Conservation (phyloP, 2,113 vertebrate species). For the Motacilla tschutschensis region DNA sequence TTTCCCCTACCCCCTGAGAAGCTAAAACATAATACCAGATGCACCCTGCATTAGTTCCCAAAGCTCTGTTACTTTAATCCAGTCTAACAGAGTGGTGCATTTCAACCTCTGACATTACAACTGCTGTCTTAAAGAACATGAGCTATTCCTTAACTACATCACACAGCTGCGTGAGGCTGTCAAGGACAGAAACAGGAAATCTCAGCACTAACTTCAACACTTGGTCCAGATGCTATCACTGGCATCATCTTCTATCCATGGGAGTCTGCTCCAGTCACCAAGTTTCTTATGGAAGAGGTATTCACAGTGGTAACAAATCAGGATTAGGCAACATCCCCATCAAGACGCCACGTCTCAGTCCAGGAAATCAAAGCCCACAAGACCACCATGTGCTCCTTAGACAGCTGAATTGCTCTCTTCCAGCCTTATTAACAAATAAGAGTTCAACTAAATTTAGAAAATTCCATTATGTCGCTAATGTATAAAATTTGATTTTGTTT, state of each 20-base stretch:
- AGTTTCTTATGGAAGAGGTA: not conserved
- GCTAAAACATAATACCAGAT: not conserved
- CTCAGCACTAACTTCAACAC: not conserved
- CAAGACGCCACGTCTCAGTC: not conserved
- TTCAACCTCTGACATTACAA: not conserved
- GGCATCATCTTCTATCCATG: not conserved
- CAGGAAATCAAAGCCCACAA: not conserved
- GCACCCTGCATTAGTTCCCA: not conserved
- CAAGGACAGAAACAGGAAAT: not conserved
- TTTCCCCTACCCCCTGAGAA: not conserved
- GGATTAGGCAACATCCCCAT: not conserved
- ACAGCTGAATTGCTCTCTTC: not conserved
- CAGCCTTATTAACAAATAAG: not conserved
- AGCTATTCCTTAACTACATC: not conserved
- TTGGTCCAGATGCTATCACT: not conserved
- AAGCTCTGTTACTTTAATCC: not conserved
- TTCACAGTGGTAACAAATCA: not conserved
- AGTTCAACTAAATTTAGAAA: not conserved
- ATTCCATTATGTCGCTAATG: not conserved
- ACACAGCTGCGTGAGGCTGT: not conserved
- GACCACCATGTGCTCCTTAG: not conserved
- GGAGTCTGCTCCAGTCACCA: not conserved
- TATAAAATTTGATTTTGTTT: not conserved
- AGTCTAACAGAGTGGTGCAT: not conserved
- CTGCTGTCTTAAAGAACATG: not conserved